Evolutionary conservation across 1,140 invertebrate species (phyloP), one percentile per base, ranked within the genome.

Genomic region (Temnothorax curvispinosus): DNA sequence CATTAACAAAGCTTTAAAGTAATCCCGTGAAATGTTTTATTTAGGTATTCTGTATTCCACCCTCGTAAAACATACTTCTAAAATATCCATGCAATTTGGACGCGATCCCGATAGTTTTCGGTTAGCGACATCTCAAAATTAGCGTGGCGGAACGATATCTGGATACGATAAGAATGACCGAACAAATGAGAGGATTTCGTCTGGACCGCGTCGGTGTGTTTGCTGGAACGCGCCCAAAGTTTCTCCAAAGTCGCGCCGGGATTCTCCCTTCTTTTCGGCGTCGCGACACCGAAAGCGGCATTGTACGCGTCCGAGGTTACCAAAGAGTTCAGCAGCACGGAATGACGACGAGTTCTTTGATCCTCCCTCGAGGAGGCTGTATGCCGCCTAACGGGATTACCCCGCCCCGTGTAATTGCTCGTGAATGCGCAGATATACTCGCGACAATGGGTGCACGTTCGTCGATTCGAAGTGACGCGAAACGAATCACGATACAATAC

Each of bases 361-460:
- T 93, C 92, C 91, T 92, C 89, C 89, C 89, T 85, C 80, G 89
- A 87, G 84, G 77, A 89, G 58, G 88, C 80, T 90, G 60, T 80
- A 81, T 87, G 87, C 58, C 72, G 69, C 85, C 76, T 93, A 93
- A 93, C 93, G 86, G 91, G 93, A 93, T 93, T 93, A 93, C 92
- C 92, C 93, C 92, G 89, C 93, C 92, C 92, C 86, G 74, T 62
- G 92, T 93, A 93, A 93, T 93, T 93, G 93, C 92, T 93, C 87
- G 93, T 93, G 93, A 93, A 93, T 92, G 93, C 88, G 62, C 88
- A 92, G 92, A 93, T 92, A 92, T 89, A 88, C 90, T 80, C 67
- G 89, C 86, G 91, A 93, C 92, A 93, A 93, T 93, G 74, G 92
- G 75, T 67, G 69, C 67, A 89, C 86, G 85, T 67, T 69, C 44